These are phyloP conservation scores for Druceiella hillmani DNA, from an alignment of 2,888 invertebrate genomes.

Conservation along the genomic window DNA sequence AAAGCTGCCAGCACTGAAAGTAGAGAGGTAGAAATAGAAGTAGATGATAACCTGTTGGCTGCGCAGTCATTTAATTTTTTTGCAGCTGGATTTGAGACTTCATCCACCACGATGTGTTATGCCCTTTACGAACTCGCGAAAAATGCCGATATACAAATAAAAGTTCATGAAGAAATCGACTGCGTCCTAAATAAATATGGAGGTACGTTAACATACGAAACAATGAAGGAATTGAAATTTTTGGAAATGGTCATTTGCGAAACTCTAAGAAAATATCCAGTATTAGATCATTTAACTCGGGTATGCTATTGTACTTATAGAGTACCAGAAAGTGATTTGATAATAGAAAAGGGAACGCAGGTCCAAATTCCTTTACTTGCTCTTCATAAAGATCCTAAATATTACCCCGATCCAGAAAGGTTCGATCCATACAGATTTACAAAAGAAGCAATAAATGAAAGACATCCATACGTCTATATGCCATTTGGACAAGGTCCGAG, in stretches of 20 bases:
- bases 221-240: constrained; percentile 33
- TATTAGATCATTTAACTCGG: constrained; percentile 18
- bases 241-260: constrained; percentile 23
- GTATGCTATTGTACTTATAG: constrained; percentile 24
- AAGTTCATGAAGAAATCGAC: constrained; percentile 29
- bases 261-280: constrained; percentile 1
- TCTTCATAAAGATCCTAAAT: constrained; percentile 29
- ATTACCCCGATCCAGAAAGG: constrained; percentile 30
- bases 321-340: constrained; percentile 24
- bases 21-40: constrained; percentile 2
- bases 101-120: constrained; percentile 32
- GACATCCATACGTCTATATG: constrained; percentile 26
- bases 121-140: neutral
- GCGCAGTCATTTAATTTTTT: constrained; percentile 36
- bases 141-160: constrained; percentile 27
- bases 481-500: constrained; percentile 28
- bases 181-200: constrained; percentile 26
- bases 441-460: constrained; percentile 24
- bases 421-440: constrained; percentile 33
- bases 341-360: constrained; percentile 28
- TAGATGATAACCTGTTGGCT: constrained; percentile 28
- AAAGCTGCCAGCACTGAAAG: neutral
- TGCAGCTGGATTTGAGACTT: constrained; percentile 33
- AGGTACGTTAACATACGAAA: constrained; percentile 31
- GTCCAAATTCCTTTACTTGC: constrained; percentile 29